Percentiles rank a stretch among this genome's conserved stretches.
Evolutionary conservation across 2,888 invertebrate genomes (phyloP).

Genomic region (Tetranychus truncatus): DNA sequence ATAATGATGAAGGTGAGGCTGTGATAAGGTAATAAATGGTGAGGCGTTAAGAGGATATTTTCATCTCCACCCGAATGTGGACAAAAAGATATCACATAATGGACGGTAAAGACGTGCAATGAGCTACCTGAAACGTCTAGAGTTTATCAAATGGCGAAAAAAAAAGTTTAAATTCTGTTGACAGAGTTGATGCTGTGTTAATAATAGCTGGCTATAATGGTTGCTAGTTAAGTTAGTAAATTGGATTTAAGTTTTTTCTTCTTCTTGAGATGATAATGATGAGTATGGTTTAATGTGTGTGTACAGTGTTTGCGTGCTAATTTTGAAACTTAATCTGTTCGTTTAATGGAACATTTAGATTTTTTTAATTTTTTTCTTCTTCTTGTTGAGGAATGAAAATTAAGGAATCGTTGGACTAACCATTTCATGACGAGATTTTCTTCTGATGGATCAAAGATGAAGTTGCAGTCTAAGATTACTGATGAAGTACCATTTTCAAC

Average conservation of each 20-base stretch:
- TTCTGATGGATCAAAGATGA: constrained; percentile 23
- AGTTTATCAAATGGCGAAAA: no score
- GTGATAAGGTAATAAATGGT: no score
- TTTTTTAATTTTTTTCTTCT: background rate
- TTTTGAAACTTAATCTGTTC: background rate
- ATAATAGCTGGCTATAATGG: background rate
- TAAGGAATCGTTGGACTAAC: constrained; percentile 8
- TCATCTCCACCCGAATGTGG: no score
- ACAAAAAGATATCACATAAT: no score
- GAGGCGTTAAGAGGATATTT: no score
- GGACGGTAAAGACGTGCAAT: no score
- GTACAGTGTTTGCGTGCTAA: no score
- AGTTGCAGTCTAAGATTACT: constrained; percentile 27
- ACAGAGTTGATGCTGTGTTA: no score
- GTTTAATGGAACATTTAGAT: background rate
- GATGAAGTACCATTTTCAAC: constrained; percentile 17
- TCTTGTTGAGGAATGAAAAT: background rate
- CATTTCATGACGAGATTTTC: constrained; percentile 25
- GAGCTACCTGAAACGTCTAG: no score
- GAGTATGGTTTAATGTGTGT: background rate
- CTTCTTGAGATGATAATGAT: background rate
- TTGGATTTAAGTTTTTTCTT: background rate
- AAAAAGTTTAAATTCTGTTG: no score
- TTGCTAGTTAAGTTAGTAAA: background rate
- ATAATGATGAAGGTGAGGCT: no score